Conservation (phyloP, 2,113 vertebrate genomes). For the Sciurus niger region DNA sequence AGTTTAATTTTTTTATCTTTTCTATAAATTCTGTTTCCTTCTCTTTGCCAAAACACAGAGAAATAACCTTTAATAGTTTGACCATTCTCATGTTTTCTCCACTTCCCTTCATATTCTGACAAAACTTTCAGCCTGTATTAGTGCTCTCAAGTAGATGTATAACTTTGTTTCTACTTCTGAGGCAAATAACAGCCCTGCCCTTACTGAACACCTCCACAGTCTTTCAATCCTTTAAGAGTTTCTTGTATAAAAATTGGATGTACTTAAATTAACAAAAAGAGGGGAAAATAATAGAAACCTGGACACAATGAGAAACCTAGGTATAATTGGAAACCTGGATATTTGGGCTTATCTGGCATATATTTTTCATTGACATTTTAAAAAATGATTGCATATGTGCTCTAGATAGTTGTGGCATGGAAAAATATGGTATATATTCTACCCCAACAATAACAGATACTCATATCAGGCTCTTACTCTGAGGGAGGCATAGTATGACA, state of each 20-base stretch:
- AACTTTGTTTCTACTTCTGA: neutral
- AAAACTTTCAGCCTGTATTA: rapidly evolving
- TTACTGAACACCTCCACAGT: neutral
- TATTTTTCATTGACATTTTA: neutral
- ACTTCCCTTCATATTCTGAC: neutral
- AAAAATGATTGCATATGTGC: neutral
- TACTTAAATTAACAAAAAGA: neutral
- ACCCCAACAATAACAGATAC: neutral
- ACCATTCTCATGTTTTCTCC: neutral
- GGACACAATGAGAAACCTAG: neutral
- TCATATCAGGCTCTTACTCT: neutral
- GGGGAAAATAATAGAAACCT: neutral
- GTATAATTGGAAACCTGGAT: neutral
- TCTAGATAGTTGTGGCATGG: neutral
- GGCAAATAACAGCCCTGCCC: neutral
- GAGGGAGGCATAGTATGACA: neutral
- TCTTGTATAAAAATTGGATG: neutral
- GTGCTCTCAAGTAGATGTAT: neutral
- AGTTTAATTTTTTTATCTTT: neutral
- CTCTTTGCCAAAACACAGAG: neutral
- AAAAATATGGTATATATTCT: neutral
- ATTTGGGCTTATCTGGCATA: neutral
- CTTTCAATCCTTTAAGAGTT: neutral
- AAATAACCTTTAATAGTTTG: neutral
- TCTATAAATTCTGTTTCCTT: neutral